Base-by-base conservation (phyloP, 2,113 vertebrate genomes). In the Bothrops jararaca region DNA sequence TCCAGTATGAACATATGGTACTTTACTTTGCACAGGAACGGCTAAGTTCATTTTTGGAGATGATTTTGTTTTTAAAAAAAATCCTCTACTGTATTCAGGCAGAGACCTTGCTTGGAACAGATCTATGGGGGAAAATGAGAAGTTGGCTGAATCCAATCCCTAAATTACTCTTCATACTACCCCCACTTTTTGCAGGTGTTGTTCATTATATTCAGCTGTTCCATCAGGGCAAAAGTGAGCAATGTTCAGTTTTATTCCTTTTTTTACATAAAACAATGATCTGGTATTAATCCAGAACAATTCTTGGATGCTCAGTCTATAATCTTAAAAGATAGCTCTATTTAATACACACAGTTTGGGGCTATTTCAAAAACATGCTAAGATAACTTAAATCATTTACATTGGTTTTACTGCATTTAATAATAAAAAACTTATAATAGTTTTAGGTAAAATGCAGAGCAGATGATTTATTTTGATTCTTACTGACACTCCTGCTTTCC, bases 291-390 rank as follows among this genome's bases (percentile, higher is more conserved):
- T 95, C 94, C 95, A 57, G 93, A 95, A 93, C 90, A 96, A 95
- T 89, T 50, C 92, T 95, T 95, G 92, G 97, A 94, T 95, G 94
- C 45, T 88, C 48, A 50, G 48, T 50, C 91, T 89, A 69, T 92
- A 94, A 95, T 93, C 95, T 96, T 94, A 39, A 96, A 95, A 92
- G 93, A 96, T 85, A 58, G 94, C 90, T 95, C 95, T 94, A 96
- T 88, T 80, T 85, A 94, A 95, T 92, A 60, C 91, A 97, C 94
- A 95, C 89, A 95, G 74, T 95, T n/a, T 64, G 96, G 96, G 96
- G 96, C 96, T 92, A 90, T 90, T 94, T 96, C 86, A 95, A 96
- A 97, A 95, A 95, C 95, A 96, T 95, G 94, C 94, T 95, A 96
- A 95, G 29, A 90, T 56, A 53, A 26, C 23, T 56, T 92, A 96